A percentile compares a stretch with the other conserved stretches of the same genome.
These are phyloP conservation scores for Tachypleus tridentatus DNA, from an alignment of 1,140 invertebrate genomes.

Conservation along the genomic window DNA sequence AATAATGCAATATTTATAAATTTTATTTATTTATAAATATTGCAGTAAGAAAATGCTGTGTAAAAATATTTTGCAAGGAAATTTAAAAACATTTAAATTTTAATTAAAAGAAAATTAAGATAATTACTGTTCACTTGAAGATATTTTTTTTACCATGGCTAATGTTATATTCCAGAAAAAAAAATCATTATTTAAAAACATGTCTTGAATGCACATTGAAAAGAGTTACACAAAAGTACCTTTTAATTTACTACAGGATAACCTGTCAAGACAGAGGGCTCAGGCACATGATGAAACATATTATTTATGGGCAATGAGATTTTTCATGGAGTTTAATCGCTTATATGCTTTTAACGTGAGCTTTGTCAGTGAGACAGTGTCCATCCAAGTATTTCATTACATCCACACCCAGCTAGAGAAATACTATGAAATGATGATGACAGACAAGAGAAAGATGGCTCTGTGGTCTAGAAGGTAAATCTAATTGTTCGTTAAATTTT, in stretches of 20 bases:
- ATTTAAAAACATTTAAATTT: too few relatives aligned
- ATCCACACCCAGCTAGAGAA: conserved; percentile 82
- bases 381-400: conserved; percentile 79
- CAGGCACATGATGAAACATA: conserved; percentile 73
- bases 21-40: too few relatives aligned
- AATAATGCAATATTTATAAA: too few relatives aligned
- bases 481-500: background rate
- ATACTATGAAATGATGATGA: conserved; percentile 72
- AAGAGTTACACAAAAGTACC: too few relatives aligned
- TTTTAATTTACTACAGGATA: conserved; percentile 30
- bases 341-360: conserved; percentile 68
- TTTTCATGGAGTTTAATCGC: conserved; percentile 97
- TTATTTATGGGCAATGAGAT: conserved; percentile 84
- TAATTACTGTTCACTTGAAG: too few relatives aligned
- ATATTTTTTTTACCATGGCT: too few relatives aligned
- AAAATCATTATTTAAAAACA: too few relatives aligned
- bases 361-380: conserved; percentile 78
- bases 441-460: conserved; percentile 71
- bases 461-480: conserved; percentile 59
- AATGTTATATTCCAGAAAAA: too few relatives aligned
- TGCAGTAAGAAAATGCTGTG: too few relatives aligned
- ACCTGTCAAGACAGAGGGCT: conserved; percentile 47
- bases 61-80: too few relatives aligned
- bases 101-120: too few relatives aligned
- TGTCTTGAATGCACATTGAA: too few relatives aligned